These are phyloP conservation scores for Samia ricini DNA, from an alignment of 1,140 invertebrate genomes.

Conservation along the genomic window DNA sequence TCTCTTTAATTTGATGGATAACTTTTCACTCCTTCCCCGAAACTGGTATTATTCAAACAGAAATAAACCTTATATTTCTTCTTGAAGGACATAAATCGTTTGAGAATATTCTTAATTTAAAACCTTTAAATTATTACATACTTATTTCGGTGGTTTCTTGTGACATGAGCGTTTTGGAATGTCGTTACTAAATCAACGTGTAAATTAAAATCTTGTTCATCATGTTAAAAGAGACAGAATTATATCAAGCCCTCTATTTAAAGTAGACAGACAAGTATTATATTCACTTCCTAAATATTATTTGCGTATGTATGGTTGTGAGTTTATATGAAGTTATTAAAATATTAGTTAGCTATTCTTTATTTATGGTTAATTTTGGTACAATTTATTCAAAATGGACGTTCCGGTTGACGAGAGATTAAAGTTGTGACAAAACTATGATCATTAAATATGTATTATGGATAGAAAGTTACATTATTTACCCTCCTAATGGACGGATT, in stretches of 20 bases:
- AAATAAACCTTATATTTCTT: slow-evolving; percentile 9
- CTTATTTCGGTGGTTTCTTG: neutral
- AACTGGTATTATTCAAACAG: neutral
- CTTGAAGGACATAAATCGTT: neutral
- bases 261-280: neutral
- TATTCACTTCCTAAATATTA: neutral
- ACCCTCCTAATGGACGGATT: no score
- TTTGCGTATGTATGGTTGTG: no score
- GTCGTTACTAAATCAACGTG: neutral
- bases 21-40: slow-evolving; percentile 37
- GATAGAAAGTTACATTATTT: no score
- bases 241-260: neutral
- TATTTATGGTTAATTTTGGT: no score
- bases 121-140: neutral
- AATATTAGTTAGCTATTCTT: no score
- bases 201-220: neutral
- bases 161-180: neutral
- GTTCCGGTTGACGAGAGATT: no score
- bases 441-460: no score
- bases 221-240: neutral
- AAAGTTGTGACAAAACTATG: no score
- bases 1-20: slow-evolving; percentile 57
- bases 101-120: neutral
- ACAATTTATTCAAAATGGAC: no score
- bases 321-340: no score